These are phyloP conservation scores for Ceyx cyanopectus DNA, from an alignment of 2,113 vertebrate species.

Conservation along the genomic window DNA sequence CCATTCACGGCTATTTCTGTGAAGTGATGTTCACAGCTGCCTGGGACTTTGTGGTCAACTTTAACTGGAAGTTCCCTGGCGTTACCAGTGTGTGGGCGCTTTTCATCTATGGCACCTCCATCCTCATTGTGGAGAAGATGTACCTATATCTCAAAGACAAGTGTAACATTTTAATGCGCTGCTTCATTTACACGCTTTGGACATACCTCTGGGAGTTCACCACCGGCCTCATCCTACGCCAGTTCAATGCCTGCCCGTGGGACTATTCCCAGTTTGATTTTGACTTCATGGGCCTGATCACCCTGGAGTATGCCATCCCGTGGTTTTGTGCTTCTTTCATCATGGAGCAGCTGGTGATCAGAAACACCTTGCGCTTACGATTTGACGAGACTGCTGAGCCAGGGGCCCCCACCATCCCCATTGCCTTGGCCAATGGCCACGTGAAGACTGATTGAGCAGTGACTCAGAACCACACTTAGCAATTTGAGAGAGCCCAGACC, in stretches of 20 bases:
- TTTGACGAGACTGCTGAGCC: constrained; percentile 87
- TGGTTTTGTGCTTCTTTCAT: constrained; percentile 97
- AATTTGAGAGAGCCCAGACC: constrained; percentile 33
- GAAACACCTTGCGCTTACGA: constrained; percentile 92
- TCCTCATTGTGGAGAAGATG: constrained; percentile 96
- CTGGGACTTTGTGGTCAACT: constrained; percentile 96
- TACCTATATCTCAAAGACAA: constrained; percentile 88
- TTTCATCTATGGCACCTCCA: constrained; percentile 98
- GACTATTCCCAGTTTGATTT: constrained; percentile 97
- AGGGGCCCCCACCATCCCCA: constrained; percentile 43
- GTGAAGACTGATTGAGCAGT: constrained; percentile 88
- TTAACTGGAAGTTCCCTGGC: constrained; percentile 98
- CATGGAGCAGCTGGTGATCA: constrained; percentile 94
- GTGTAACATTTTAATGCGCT: constrained; percentile 89
- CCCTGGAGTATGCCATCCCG: constrained; percentile 94
- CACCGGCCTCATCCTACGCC: constrained; percentile 92
- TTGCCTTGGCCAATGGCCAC: constrained; percentile 85
- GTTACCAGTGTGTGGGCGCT: constrained; percentile 98
- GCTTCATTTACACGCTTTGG: constrained; percentile 96
- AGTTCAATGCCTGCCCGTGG: constrained; percentile 97
- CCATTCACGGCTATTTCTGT: constrained; percentile 98
- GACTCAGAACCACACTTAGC: not conserved
- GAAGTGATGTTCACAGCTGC: constrained; percentile 99
- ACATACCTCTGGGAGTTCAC: constrained; percentile 97
- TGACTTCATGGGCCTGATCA: constrained; percentile 98